phyloP scores from a whole-genome alignment of 2,888 invertebrate genomes.

The Dynastes maya region DNA sequence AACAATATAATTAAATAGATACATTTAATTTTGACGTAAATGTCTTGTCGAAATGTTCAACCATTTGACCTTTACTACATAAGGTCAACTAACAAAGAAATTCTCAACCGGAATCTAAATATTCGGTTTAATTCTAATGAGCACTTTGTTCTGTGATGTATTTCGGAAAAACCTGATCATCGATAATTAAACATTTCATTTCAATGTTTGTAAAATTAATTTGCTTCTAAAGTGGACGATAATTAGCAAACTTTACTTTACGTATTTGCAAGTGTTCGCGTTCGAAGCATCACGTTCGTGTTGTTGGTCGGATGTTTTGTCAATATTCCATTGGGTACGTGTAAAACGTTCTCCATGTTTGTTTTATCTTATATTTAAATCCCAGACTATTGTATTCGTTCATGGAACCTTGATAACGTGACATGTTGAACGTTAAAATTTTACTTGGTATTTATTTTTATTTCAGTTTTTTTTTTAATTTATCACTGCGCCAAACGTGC shows the following conservation, averaged over 20 bases:
- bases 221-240: conserved; percentile 4
- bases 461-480: too few species aligned
- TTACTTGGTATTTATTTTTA: background rate
- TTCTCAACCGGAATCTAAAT: background rate
- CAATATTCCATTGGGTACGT: conserved; percentile 12
- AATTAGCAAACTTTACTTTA: conserved; percentile 32
- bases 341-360: background rate
- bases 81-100: background rate
- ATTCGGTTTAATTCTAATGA: background rate
- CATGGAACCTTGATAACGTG: background rate
- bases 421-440: too few species aligned
- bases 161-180: background rate
- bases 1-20: background rate
- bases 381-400: background rate
- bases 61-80: background rate
- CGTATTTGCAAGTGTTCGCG: conserved; percentile 18
- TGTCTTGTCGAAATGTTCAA: background rate
- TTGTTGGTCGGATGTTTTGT: conserved; percentile 9
- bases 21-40: background rate
- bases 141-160: background rate
- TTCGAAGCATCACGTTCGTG: conserved; percentile 7
- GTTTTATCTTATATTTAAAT: background rate
- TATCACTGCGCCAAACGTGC: too few species aligned
- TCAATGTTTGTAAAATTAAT: background rate
- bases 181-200: background rate